phyloP scores from a whole-genome alignment of 2,797 vertebrate genomes.

The Huso huso region DNA sequence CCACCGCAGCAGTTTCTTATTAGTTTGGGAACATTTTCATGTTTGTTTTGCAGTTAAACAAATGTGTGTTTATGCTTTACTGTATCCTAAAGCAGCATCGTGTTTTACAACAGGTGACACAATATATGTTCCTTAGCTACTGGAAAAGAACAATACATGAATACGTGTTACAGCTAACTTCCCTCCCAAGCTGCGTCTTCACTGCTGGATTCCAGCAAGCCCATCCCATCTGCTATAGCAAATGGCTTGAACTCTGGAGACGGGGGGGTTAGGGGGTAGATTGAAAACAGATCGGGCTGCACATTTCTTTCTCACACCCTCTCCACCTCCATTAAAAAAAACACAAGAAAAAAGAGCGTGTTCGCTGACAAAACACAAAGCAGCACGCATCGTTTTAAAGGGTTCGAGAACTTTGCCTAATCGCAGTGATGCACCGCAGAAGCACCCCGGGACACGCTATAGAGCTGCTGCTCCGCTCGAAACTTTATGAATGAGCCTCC shows the following conservation, averaged over 20 bases:
- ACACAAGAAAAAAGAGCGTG: constrained; percentile 6
- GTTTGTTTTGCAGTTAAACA: too few species aligned
- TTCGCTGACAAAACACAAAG: constrained; percentile 6
- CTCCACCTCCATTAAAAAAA: not conserved
- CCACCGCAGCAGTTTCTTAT: too few species aligned
- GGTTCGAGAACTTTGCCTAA: constrained; percentile 25
- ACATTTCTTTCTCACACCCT: constrained; percentile 37
- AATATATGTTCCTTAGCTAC: not conserved
- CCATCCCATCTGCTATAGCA: constrained; percentile 61
- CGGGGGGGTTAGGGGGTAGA: constrained; percentile 44
- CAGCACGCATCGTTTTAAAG: constrained; percentile 14
- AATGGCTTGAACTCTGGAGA: constrained; percentile 57
- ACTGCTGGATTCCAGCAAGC: constrained; percentile 46
- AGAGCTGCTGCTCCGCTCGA: constrained; percentile 26
- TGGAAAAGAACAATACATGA: constrained; percentile 32
- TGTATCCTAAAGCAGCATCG: too few species aligned
- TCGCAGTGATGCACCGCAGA: constrained; percentile 53
- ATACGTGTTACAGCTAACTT: constrained; percentile 50
- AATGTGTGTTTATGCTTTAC: too few species aligned
- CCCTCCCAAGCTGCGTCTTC: constrained; percentile 18
- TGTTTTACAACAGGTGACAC: too few species aligned
- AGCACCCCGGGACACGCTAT: constrained; percentile 45
- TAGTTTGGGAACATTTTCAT: too few species aligned
- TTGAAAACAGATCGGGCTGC: constrained; percentile 70
- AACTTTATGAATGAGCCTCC: constrained; percentile 42